A percentile compares a stretch with the other conserved stretches of the same genome.
These are phyloP conservation scores for Idaea straminata DNA, from an alignment of 2,888 invertebrate species.

Conservation along the genomic window DNA sequence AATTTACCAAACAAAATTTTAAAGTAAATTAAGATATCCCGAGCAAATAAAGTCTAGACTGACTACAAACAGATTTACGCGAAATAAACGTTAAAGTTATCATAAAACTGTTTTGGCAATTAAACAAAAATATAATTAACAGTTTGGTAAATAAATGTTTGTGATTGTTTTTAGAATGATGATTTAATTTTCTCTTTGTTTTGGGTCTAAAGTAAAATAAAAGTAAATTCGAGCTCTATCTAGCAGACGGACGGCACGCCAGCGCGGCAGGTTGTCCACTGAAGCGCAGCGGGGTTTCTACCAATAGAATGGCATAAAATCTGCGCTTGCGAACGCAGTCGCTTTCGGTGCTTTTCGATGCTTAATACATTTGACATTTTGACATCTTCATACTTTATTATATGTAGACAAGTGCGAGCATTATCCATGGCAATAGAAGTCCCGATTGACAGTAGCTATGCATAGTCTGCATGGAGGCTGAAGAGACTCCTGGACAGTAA, in stretches of 20 bases:
- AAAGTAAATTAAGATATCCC: slow-evolving; percentile 37
- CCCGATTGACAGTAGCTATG: too few species aligned
- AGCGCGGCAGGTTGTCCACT: too few species aligned
- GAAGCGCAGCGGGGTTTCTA: too few species aligned
- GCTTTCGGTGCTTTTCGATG: too few species aligned
- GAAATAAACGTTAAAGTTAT: slow-evolving; percentile 32
- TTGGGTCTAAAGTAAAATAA: neutral
- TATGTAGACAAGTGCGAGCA: too few species aligned
- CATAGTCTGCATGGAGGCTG: too few species aligned
- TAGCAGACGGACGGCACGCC: neutral
- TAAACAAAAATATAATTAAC: slow-evolving; percentile 27
- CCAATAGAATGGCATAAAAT: too few species aligned
- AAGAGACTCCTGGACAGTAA: too few species aligned
- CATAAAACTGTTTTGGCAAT: slow-evolving; percentile 27
- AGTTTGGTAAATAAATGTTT: neutral
- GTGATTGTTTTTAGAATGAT: neutral
- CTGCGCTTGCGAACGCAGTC: too few species aligned
- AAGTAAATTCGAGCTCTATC: neutral
- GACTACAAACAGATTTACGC: slow-evolving; percentile 27
- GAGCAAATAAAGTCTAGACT: slow-evolving; percentile 33
- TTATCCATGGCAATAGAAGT: too few species aligned
- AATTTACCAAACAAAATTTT: slow-evolving; percentile 22
- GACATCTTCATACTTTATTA: too few species aligned
- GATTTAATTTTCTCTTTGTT: neutral
- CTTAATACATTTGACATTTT: too few species aligned